Evolutionary conservation across 35 echinoderm and acorn worm species (phyloP).

Genomic region (Apostichopus parvimensis): DNA sequence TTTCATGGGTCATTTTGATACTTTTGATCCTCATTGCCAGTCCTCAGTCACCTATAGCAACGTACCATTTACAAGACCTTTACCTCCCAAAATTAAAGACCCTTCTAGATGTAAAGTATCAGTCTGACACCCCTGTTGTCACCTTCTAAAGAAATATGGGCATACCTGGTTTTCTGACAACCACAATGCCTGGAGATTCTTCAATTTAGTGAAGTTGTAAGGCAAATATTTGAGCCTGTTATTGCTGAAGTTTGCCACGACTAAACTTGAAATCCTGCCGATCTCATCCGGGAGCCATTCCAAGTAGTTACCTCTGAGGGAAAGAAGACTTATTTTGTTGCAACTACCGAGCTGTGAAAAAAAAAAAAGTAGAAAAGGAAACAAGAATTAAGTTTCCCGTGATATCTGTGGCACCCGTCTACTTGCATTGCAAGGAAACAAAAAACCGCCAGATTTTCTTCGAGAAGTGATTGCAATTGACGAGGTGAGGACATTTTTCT

Average conservation of each 20-base stretch:
- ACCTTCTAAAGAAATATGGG: too few relatives aligned
- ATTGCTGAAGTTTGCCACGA: slow-evolving; percentile 91
- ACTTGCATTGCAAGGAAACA: not conserved
- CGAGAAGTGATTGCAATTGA: too few relatives aligned
- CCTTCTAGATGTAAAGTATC: too few relatives aligned
- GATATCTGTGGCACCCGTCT: not conserved
- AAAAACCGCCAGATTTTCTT: too few relatives aligned
- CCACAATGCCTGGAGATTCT: slow-evolving; percentile 92
- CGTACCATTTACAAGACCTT: too few relatives aligned
- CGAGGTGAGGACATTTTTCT: too few relatives aligned
- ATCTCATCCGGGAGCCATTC: slow-evolving; percentile 86
- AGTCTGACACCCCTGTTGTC: too few relatives aligned
- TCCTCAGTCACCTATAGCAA: too few relatives aligned
- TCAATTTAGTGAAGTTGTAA: slow-evolving; percentile 86
- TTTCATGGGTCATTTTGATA: too few relatives aligned
- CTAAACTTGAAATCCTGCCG: slow-evolving; percentile 70
- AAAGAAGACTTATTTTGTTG: slow-evolving; percentile 77
- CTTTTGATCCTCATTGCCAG: too few relatives aligned
- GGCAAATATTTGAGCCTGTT: slow-evolving; percentile 88
- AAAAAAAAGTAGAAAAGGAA: not conserved
- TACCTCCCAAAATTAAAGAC: too few relatives aligned
- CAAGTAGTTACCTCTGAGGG: slow-evolving; percentile 77
- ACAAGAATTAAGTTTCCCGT: not conserved
- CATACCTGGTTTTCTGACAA: slow-evolving; percentile 94
- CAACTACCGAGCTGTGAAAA: slow-evolving; percentile 80